Percentiles rank a stretch among this genome's conserved stretches.
These are phyloP conservation scores for Pollicipes pollicipes DNA, from an alignment of 1,140 invertebrate species.

Conservation along the genomic window DNA sequence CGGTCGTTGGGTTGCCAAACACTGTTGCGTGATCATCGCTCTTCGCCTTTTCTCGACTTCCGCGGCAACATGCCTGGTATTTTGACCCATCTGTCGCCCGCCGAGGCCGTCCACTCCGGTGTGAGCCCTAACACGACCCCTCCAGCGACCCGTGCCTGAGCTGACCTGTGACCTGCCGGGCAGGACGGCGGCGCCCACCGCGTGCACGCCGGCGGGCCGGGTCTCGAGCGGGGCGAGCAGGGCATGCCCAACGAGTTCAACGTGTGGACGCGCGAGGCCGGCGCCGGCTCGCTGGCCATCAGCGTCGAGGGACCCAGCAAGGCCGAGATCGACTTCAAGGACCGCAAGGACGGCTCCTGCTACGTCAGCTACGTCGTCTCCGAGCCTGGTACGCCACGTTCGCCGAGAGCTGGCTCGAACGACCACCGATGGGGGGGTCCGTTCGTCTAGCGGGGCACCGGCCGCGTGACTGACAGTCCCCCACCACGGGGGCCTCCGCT, in stretches of 20 bases:
- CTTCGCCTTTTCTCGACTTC: no score
- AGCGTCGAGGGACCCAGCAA: slow-evolving; percentile 90
- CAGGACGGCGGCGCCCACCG: slow-evolving; percentile 55
- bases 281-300: slow-evolving; percentile 83
- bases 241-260: slow-evolving; percentile 79
- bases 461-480: no score
- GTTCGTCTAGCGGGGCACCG: no score
- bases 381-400: slow-evolving; percentile 22
- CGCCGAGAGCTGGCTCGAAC: no score
- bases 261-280: slow-evolving; percentile 93
- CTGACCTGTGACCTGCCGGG: neutral
- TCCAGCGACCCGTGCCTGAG: no score
- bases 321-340: slow-evolving; percentile 91
- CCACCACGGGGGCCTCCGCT: no score
- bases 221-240: slow-evolving; percentile 67
- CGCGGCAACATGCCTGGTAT: no score
- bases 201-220: slow-evolving; percentile 72
- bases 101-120: neutral
- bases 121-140: neutral
- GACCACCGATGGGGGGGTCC: no score
- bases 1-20: no score
- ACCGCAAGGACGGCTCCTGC: slow-evolving; percentile 87
- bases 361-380: slow-evolving; percentile 78
- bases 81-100: no score
- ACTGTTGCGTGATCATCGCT: no score